Conservation (phyloP, 2,113 vertebrate species). For the Caranx melampygus region DNA sequence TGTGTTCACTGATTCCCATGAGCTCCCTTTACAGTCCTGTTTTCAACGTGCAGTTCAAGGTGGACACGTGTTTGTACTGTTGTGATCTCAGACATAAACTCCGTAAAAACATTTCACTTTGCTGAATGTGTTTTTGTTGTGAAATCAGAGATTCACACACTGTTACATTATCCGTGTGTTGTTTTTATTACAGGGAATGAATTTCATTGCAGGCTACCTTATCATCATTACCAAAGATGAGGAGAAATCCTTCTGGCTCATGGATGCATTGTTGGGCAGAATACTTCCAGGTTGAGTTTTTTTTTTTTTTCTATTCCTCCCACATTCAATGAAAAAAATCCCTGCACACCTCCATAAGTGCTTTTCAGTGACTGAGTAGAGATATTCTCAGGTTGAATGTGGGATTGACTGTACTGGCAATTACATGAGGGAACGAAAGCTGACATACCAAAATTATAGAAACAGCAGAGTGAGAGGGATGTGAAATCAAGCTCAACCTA, state of each 20-base stretch:
- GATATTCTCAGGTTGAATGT: background rate
- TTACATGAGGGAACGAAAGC: too few species aligned
- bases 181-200: slow-evolving; percentile 90
- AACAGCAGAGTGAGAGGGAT: too few species aligned
- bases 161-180: background rate
- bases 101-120: background rate
- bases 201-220: slow-evolving; percentile 95
- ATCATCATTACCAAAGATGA: slow-evolving; percentile 94
- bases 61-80: too few species aligned
- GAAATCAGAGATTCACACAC: background rate
- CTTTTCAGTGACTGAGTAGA: background rate
- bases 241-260: slow-evolving; percentile 95
- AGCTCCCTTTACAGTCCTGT: background rate
- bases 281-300: slow-evolving; percentile 90
- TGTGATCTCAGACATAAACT: too few species aligned
- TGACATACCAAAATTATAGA: too few species aligned
- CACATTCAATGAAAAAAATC: background rate
- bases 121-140: background rate
- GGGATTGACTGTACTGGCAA: too few species aligned
- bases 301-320: background rate
- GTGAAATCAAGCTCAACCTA: too few species aligned
- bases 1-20: background rate
- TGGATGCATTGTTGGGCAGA: slow-evolving; percentile 91
- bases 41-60: background rate
- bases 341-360: background rate